phyloP scores from a whole-genome alignment of 2,113 vertebrate genomes.

The Butorides virescens region DNA sequence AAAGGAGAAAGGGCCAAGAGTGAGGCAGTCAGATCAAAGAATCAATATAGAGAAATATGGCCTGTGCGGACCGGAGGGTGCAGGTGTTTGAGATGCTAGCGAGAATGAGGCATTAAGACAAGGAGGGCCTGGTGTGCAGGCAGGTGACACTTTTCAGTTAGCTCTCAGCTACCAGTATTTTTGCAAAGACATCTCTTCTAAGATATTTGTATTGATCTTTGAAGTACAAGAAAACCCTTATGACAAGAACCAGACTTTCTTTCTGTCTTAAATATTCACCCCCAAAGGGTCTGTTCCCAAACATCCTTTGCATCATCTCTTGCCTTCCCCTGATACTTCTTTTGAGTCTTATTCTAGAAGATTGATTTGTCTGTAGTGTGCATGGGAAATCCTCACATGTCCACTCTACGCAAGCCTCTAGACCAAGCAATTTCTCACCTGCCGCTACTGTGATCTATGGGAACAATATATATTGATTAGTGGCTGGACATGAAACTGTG shows the following conservation, averaged over 20 bases:
- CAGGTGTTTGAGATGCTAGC: neutral
- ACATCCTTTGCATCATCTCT: neutral
- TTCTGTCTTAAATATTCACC: neutral
- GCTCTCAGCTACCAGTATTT: neutral
- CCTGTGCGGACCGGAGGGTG: neutral
- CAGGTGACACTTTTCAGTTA: neutral
- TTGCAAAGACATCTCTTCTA: neutral
- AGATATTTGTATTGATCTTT: neutral
- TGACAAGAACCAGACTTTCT: neutral
- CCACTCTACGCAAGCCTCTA: slow-evolving; percentile 1
- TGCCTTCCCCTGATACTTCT: slow-evolving; percentile 1
- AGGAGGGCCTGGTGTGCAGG: neutral
- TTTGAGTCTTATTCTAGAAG: slow-evolving; percentile 10
- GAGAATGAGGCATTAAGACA: neutral
- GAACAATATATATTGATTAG: slow-evolving; percentile 66
- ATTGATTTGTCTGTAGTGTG: slow-evolving; percentile 36
- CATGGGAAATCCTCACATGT: slow-evolving; percentile 44
- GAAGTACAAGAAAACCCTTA: neutral
- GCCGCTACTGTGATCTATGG: slow-evolving; percentile 45
- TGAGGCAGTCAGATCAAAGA: neutral
- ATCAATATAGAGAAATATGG: neutral
- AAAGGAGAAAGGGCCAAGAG: neutral
- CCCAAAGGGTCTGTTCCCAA: neutral
- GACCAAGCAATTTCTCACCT: slow-evolving; percentile 55
- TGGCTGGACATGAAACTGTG: slow-evolving; percentile 52